Evolutionary conservation across 2,888 invertebrate species (phyloP), one percentile per base, ranked within the genome.

Genomic region (Noctua pronuba): DNA sequence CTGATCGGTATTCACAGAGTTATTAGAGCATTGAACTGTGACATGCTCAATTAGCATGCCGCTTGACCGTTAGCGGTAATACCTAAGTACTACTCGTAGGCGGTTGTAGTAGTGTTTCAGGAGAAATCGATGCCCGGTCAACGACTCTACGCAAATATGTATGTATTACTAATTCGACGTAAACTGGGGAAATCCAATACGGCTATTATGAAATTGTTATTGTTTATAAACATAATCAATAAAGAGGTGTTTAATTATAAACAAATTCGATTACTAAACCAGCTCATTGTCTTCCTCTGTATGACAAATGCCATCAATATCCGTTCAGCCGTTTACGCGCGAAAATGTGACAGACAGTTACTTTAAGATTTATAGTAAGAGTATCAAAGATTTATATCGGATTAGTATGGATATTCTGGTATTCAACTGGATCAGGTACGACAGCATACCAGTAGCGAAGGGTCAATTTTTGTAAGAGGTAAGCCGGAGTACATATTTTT

Each of bases 21-120:
- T 94, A 95, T 93, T 93, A 89, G 94, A 94, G 94, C 95, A 94
- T 92, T 94, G 94, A 95, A 95, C 94, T 95, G 94, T 94, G 93
- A 95, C 94, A 93, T 79, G 86, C 88, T 79, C 88, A 89, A 94
- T 94, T 94, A 94, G 86, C 90, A 91, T 90, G 86, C 82, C 75
- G 75, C 82, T 80, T 90, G 90, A 90, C 93, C 91, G 94, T 91
- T 93, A 93, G 84, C 88, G 88, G 85, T 89, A 88, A 84, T 86
- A 76, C 55, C n/a, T 55, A 60, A 38, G 73, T 35, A 60, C 28
- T 60, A 49, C 65, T 52, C 46, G 11, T 41, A 67, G 24, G 10
- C 41, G 64, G 46, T 69, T 18, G 11, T n/a, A 71, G 21, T 44
- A 77, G 41, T 69, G 85, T 88, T 90, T 88, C 84, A 90, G 85